Base-by-base conservation (phyloP, 2,797 vertebrate species). In the Gadopsis marmoratus region DNA sequence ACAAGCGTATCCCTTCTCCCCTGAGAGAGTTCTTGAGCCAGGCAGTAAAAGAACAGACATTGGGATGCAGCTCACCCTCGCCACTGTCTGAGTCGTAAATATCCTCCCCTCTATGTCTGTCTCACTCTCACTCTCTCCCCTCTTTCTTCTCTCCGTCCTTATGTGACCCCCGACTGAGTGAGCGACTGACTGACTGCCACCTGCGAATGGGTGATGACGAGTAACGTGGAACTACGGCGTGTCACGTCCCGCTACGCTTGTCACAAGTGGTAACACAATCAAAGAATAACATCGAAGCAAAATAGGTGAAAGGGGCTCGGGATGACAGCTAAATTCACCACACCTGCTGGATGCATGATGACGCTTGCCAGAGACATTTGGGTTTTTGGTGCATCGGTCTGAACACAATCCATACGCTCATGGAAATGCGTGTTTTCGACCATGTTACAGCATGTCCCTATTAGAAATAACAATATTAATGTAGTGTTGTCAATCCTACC, bases 1-100 rank as follows among this genome's bases (percentile, higher is more conserved):
- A 65, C 71, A 33, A 51, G 65, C 75, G 35, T 70, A 43, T 41
- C 48, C 78, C 76, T 12, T 6, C 66, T 71, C 86, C 77, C 81
- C 75, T 51, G 75, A 80, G 78, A 76, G 72, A 83, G 81, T 73
- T 79, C 82, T 78, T 65, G 74, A 88, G 82, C 61, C 75, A 54
- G 80, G 83, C 72, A 76, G 75, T 82, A 86, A 91, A 91, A 66
- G 74, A 78, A 6, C 76, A 87, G 82, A 88, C 75, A 91, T 90
- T 85, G 79, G 74, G 91, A 93, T 93, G 88, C 90, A 89, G 89
- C 88, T 89, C 91, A 86, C 45, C 86, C 47, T 71, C 70, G 16
- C 77, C 80, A 60, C 79, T 61, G 88, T 91, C 92, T 90, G 78
- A 87, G 83, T 85, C 85, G 79, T 93, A 92, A 94, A 94, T 93